Evolutionary conservation across 2,113 vertebrate genomes (phyloP), one percentile per base, ranked within the genome.

Genomic region (Cyrtonyx montezumae): DNA sequence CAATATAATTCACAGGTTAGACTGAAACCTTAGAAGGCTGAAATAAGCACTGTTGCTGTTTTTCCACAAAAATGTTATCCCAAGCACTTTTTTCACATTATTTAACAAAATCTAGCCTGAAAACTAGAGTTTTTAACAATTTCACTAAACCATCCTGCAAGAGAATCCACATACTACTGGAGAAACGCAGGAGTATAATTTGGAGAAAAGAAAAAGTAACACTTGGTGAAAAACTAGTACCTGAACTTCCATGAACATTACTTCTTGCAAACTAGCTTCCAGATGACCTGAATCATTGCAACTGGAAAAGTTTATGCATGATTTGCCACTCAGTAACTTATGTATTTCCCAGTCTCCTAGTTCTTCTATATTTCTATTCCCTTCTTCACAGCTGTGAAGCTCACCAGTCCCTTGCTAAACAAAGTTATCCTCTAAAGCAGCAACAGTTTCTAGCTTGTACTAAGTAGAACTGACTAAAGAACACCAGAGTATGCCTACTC

Each of bases 171-270:
- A 73, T 30, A 48, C 8, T 65, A 1, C 40, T 62, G 17, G 85
- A 77, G 79, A 36, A 4, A 56, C 1, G n/a, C 21, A 17, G 34
- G 2, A 66, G 18, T 9, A 51, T 16, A 13, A 66, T 11, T 11
- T 55, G 15, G 9, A 40, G 5, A 43, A 80, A 71, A 11, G 45
- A 56, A 65, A 77, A 32, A 2, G 1, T 30, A 45, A 6, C 6
- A 43, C 10, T 37, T 22, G 14, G 4, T 14, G 1, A 43, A 43
- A 30, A 43, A 56, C 7, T 36, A 20, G 40, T 6, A 36, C 0
- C 1, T 7, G 1, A 61, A n/a, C 51, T 68, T 45, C 0, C 0
- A 17, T 21, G 4, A 82, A 5, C 22, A 56, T 4, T 37, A 43
- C 32, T 30, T 82, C 49, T 19, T 3, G 1, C 26, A 91, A 79